phyloP scores from a whole-genome alignment of 2,888 invertebrate genomes.

The Limnephilus marmoratus region DNA sequence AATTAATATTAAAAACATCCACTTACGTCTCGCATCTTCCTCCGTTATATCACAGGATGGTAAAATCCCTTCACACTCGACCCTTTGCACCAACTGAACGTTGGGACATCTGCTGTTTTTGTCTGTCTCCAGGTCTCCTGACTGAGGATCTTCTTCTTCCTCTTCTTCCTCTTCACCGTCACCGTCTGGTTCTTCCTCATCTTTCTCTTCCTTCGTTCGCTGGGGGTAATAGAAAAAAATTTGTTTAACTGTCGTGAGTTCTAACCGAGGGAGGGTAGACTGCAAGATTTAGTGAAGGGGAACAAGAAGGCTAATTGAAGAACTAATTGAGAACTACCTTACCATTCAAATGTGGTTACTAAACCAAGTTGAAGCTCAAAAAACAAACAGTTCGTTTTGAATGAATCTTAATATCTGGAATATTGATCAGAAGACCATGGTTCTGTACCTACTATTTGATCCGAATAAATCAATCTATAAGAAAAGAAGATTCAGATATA shows the following conservation, averaged over 20 bases:
- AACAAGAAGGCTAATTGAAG: not conserved
- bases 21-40: slow-evolving; percentile 69
- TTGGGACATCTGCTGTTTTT: slow-evolving; percentile 72
- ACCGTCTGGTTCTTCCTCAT: not conserved
- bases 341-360: not conserved
- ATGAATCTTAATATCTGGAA: not conserved
- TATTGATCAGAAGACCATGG: too few species aligned
- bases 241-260: not conserved
- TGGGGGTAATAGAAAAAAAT: not conserved
- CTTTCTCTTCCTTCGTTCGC: not conserved
- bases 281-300: not conserved
- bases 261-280: not conserved
- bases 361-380: not conserved
- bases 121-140: slow-evolving; percentile 61
- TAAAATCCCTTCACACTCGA: slow-evolving; percentile 72
- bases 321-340: not conserved
- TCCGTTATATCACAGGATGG: slow-evolving; percentile 69
- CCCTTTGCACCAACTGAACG: slow-evolving; percentile 75
- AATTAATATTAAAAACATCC: not conserved
- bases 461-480: too few species aligned
- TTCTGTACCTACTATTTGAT: too few species aligned
- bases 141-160: slow-evolving; percentile 45
- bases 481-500: too few species aligned
- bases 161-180: slow-evolving; percentile 46
- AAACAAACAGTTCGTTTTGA: not conserved